These are phyloP conservation scores for Netelia inedita DNA, from an alignment of 2,888 invertebrate genomes.

Conservation along the genomic window DNA sequence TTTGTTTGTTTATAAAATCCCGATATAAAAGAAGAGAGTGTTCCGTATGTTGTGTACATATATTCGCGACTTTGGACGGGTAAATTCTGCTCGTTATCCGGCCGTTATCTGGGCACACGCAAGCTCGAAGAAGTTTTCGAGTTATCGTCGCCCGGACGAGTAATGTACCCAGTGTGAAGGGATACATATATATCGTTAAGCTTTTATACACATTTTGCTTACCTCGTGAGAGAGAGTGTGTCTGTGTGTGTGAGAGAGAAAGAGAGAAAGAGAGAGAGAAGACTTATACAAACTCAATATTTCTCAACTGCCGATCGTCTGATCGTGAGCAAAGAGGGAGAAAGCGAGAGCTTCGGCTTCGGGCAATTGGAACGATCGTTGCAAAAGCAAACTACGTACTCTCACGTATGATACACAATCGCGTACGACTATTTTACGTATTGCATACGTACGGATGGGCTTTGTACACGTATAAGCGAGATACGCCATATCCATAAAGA, in stretches of 20 bases:
- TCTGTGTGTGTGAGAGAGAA: neutral
- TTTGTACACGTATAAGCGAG: neutral
- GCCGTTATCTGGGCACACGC: slow-evolving; percentile 9
- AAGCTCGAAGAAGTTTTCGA: slow-evolving; percentile 9
- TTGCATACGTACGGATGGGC: neutral
- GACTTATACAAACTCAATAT: slow-evolving; percentile 50
- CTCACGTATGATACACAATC: slow-evolving; percentile 16
- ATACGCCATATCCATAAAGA: slow-evolving; percentile 48
- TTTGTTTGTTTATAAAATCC: neutral
- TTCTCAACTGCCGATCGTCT: slow-evolving; percentile 36
- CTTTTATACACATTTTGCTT: neutral
- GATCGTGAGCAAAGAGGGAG: too few relatives aligned
- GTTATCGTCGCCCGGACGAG: slow-evolving; percentile 41
- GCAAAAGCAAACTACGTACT: slow-evolving; percentile 19
- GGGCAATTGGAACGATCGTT: slow-evolving; percentile 57
- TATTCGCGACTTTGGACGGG: slow-evolving; percentile 14
- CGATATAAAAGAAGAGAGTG: neutral
- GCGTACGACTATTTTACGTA: neutral
- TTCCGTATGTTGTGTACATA: neutral
- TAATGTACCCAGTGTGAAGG: slow-evolving; percentile 13
- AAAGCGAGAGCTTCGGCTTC: slow-evolving; percentile 18
- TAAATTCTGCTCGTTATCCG: slow-evolving; percentile 37
- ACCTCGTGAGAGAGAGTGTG: neutral
- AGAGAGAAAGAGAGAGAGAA: slow-evolving; percentile 11
- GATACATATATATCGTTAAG: neutral